Evolutionary conservation across 1,140 invertebrate species (phyloP).

Genomic region (Andricus grossulariae): DNA sequence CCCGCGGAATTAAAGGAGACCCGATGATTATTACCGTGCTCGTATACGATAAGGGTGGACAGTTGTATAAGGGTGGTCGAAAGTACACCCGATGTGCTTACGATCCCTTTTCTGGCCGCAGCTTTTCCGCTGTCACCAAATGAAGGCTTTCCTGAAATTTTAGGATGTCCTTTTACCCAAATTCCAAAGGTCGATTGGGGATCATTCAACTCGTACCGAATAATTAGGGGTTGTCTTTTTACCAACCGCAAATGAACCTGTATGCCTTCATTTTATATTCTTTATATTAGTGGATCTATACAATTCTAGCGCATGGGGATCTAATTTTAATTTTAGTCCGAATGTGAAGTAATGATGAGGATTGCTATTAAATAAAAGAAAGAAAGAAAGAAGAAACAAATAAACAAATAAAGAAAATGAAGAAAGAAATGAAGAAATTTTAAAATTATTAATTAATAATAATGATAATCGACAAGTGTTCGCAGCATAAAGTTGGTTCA

Average conservation of each 20-base stretch:
- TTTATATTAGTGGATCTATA: background rate
- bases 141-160: background rate
- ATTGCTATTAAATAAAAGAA: no score
- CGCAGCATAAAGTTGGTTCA: no score
- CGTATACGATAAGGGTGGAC: constrained; percentile 27
- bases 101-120: constrained; percentile 15
- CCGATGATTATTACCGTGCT: constrained; percentile 55
- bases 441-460: no score
- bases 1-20: constrained; percentile 60
- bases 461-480: no score
- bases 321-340: background rate
- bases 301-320: background rate
- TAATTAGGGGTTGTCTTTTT: background rate
- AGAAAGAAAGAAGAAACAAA: no score
- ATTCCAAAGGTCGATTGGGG: constrained; percentile 23
- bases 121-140: constrained; percentile 25
- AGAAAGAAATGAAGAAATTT: no score
- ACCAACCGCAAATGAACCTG: background rate
- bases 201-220: background rate
- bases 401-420: no score
- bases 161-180: constrained; percentile 1
- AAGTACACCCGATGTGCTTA: constrained; percentile 10
- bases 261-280: background rate
- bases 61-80: constrained; percentile 28
- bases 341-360: background rate